Evolutionary conservation across 1,140 invertebrate species (phyloP), one percentile per base, ranked within the genome.

Genomic region (Pseudomyrmex cubaensis): DNA sequence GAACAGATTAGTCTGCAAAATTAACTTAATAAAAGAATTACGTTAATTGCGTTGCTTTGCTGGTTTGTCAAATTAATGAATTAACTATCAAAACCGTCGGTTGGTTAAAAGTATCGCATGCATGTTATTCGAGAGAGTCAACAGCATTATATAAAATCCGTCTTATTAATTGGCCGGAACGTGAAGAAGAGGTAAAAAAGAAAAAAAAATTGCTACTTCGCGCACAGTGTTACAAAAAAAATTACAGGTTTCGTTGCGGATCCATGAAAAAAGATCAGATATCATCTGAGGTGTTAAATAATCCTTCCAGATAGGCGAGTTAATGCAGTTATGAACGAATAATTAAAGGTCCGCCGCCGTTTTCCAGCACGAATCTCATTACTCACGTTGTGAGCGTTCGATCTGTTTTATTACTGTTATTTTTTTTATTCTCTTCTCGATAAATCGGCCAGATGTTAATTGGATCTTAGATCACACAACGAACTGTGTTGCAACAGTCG

Each of bases 251-350:
- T 76, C 2, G 25, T 52, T 48, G 25, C 48, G 63, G 48, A 66
- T 77, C 50, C 20, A 10, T 20, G 20, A 48, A 78, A 69, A 35
- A 76, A 64, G 15, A 66, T 66, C 15, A 44, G 52, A 69, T 77
- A 77, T 77, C 50, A 77, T 54, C 8, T 35, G 22, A 77, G 2
- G 9, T 52, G 46, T 76, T 75, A 75, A 75, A 76, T 76, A 76
- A 64, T 76, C 59, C 15, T 48, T 7, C 5, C 22, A 46, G 61
- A 76, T 76, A 66, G 35, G 20, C 15, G 17, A 75, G 12, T 64
- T 64, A 64, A 76, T 76, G 35, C 25, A 20, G 10, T 0, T 76
- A 54, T 54, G 52, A 8, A 10, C 48, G 48, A 20, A 20, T 67
- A 56, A 48, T 77, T 56, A 57, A 56, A 52, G 22, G 2, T 48